Base-by-base conservation (phyloP, 2,113 vertebrate species). In the Crocuta crocuta region DNA sequence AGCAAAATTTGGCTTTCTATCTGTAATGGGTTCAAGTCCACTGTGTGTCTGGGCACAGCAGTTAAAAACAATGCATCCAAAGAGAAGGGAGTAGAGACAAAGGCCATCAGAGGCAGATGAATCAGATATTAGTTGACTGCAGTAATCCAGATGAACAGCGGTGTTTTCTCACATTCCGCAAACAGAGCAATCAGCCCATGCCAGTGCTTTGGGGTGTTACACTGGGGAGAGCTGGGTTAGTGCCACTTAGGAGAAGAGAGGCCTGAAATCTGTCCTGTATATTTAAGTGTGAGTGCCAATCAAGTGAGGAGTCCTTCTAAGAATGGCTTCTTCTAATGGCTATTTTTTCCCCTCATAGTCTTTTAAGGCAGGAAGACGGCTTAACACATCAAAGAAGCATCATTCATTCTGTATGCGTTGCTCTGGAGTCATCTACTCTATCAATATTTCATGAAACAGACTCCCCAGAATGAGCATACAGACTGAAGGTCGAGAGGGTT, bases 361-460 rank as follows among this genome's bases (percentile, higher is more conserved):
- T 78, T 84, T 86, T 78, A 96, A 98, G 89, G 48, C 95, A 98
- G 94, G 96, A 96, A 98, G 96, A 96, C 83, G 84, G 97, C 92
- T 94, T 97, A 98, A 97, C 98, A 98, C 97, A 97, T 97, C 89
- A 98, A 97, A 98, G 98, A 10, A 93, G 95, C 97, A 98, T 97
- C 95, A 82, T 94, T 97, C 97, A 96, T 95, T 78, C 28, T 91
- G 73, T 53, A 94, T 79, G 94, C 35, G 10, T 66, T 84, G 66
- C 97, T 97, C 85, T 87, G 43, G 65, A 98, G 86, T 95, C 94
- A 93, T 81, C 50, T 33, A 95, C 94, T 74, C 79, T 89, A 98
- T 98, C 97, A 97, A 98, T 98, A 98, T 98, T 97, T 98, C 95
- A 98, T 98, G 95, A 95, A 96, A 92, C 85, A 92, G 12, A 4